phyloP scores from a whole-genome alignment of 92 coral and sea anemone genomes.

The Bergia sp. region DNA sequence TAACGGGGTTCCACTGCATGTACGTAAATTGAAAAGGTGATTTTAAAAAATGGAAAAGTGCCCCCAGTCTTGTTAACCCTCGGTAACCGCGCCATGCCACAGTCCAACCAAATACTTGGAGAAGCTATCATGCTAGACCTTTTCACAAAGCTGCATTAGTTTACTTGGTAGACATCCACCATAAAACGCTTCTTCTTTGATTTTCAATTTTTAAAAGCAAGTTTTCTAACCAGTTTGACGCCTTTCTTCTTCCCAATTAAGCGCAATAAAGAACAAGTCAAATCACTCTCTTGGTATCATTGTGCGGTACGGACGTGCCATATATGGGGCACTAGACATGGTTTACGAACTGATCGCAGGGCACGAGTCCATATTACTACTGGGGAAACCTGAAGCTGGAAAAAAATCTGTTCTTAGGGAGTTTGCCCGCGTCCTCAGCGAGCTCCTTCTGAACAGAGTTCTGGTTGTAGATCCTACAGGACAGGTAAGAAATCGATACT shows the following conservation, averaged over 20 bases:
- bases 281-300: constrained; percentile 41
- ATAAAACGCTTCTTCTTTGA: no score
- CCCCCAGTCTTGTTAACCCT: no score
- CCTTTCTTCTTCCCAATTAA: not conserved
- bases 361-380: constrained; percentile 35
- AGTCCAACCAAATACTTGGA: no score
- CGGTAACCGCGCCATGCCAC: no score
- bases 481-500: constrained; percentile 1
- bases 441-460: constrained; percentile 9
- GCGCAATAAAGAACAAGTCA: constrained; percentile 29
- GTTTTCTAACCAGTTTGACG: no score
- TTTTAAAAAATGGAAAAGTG: no score
- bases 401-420: constrained; percentile 47
- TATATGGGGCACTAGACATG: constrained; percentile 48
- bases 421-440: constrained; percentile 36
- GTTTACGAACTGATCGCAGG: constrained; percentile 32
- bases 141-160: no score
- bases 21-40: no score
- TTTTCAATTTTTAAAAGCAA: no score
- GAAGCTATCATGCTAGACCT: no score
- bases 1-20: no score
- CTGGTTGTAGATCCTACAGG: constrained; percentile 42
- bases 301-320: constrained; percentile 52
- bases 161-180: no score
- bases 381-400: constrained; percentile 50